Evolutionary conservation across 2,888 invertebrate genomes (phyloP).

Genomic region (Callyntrura guangdongensis): DNA sequence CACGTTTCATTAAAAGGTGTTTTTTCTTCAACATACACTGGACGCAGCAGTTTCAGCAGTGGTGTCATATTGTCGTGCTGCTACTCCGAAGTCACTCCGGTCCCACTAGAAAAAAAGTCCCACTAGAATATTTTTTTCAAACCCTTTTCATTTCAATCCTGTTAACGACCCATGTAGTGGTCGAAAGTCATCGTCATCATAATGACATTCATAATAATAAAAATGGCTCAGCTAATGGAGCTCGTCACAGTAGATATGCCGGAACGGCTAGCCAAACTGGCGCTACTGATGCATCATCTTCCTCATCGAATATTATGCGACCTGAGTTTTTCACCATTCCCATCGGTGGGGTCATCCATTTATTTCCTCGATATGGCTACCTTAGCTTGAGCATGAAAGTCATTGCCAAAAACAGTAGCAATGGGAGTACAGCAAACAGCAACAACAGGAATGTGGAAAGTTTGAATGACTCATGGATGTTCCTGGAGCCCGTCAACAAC

Average conservation of each 20-base stretch:
- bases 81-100: background rate
- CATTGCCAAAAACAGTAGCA: constrained; percentile 1
- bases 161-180: constrained; percentile 18
- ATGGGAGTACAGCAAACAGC: background rate
- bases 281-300: background rate
- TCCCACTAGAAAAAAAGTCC: background rate
- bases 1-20: background rate
- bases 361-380: constrained; percentile 91
- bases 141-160: constrained; percentile 26
- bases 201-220: background rate
- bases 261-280: constrained; percentile 1
- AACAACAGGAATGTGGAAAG: background rate
- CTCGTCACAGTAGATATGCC: constrained; percentile 3
- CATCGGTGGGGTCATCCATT: constrained; percentile 92
- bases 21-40: background rate
- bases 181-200: background rate
- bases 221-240: background rate
- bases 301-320: background rate
- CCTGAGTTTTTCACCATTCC: constrained; percentile 73
- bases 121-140: constrained; percentile 6
- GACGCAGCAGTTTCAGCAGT: background rate
- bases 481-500: constrained; percentile 90
- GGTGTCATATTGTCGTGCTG: background rate
- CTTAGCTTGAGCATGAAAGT: constrained; percentile 93
- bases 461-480: constrained; percentile 91